Conservation (phyloP, 1,140 invertebrate genomes). For the Schmidtea mediterranea region DNA sequence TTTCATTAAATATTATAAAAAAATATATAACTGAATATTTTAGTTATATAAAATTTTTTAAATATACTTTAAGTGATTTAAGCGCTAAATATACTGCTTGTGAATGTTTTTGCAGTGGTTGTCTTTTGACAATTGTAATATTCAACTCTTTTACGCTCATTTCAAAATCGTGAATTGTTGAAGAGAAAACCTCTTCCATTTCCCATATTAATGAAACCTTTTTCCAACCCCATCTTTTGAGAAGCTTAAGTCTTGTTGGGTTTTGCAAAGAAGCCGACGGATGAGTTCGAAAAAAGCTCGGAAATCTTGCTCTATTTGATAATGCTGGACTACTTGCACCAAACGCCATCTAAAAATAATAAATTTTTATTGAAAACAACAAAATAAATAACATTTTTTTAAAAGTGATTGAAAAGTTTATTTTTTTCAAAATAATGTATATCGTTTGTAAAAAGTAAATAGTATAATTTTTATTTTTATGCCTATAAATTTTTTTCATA, state of each 20-base stretch:
- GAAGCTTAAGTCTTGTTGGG: slow-evolving; percentile 75
- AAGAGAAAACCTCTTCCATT: slow-evolving; percentile 95
- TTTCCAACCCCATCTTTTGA: slow-evolving; percentile 87
- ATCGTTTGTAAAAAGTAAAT: background rate
- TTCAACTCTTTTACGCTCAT: background rate
- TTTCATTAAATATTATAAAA: too few species aligned
- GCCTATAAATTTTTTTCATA: too few species aligned
- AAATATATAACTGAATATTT: too few species aligned
- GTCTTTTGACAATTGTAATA: background rate
- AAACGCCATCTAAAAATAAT: slow-evolving; percentile 53
- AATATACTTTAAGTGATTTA: too few species aligned
- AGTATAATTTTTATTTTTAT: too few species aligned
- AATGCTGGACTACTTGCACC: slow-evolving; percentile 86
- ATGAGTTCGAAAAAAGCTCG: slow-evolving; percentile 88
- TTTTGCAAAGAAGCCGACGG: slow-evolving; percentile 96
- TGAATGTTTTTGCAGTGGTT: too few species aligned
- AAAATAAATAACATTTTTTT: background rate
- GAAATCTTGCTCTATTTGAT: slow-evolving; percentile 82
- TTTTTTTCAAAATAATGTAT: too few species aligned
- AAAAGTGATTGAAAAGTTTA: too few species aligned
- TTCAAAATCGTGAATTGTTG: slow-evolving; percentile 32
- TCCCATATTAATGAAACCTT: slow-evolving; percentile 83
- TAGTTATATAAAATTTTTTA: too few species aligned
- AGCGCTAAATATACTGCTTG: too few species aligned
- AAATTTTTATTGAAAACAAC: slow-evolving; percentile 3